phyloP scores from a whole-genome alignment of 1,140 invertebrate genomes.

The Neotoxoptera formosana region DNA sequence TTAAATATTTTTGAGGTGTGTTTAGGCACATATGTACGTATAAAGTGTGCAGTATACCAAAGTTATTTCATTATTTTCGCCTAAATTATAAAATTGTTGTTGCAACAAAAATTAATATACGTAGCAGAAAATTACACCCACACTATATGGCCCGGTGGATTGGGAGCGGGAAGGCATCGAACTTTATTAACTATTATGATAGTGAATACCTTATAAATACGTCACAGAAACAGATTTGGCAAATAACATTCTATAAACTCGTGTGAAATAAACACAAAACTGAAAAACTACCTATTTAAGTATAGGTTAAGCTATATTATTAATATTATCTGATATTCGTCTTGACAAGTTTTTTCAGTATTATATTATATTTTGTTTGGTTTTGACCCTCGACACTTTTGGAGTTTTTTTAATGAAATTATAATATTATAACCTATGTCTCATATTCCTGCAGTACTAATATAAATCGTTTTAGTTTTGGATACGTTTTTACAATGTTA shows the following conservation, averaged over 20 bases:
- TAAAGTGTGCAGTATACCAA: background rate
- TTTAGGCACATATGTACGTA: background rate
- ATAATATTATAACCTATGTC: background rate
- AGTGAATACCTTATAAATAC: background rate
- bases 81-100: background rate
- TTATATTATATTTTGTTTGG: too few relatives aligned
- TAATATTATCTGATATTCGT: background rate
- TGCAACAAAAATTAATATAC: background rate
- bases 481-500: background rate
- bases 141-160: background rate
- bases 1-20: background rate
- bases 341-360: background rate
- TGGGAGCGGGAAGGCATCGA: background rate
- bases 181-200: background rate
- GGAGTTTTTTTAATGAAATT: background rate
- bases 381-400: background rate
- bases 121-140: background rate
- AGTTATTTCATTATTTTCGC: background rate
- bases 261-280: background rate
- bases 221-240: background rate
- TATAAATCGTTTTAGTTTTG: background rate
- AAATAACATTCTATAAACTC: background rate
- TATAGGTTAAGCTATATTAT: background rate
- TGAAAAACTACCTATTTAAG: background rate
- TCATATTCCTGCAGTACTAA: background rate